These are phyloP conservation scores for Coleophora deauratella DNA, from an alignment of 2,888 invertebrate genomes.

Conservation along the genomic window DNA sequence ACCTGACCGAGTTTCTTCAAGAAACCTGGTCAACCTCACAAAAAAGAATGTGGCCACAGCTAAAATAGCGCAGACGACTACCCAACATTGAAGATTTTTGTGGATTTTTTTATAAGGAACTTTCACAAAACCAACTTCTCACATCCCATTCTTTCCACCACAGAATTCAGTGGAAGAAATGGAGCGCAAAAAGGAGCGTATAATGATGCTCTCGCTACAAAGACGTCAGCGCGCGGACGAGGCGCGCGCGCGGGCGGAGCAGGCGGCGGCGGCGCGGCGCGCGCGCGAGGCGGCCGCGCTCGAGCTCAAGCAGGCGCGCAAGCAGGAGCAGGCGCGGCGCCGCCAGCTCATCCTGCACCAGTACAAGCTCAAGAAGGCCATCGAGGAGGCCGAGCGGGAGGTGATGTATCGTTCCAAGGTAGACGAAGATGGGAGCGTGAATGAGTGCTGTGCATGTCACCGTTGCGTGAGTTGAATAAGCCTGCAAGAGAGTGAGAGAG, in stretches of 20 bases:
- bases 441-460: no score
- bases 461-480: no score
- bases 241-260: constrained; percentile 87
- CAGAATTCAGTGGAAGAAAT: constrained; percentile 91
- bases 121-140: no score
- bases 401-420: constrained; percentile 43
- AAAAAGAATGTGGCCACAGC: no score
- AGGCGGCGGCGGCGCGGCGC: constrained; percentile 75
- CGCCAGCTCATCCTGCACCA: constrained; percentile 92
- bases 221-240: constrained; percentile 94
- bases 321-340: constrained; percentile 90
- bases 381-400: constrained; percentile 92
- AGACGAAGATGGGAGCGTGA: no score
- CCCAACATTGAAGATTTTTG: no score
- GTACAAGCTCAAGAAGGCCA: constrained; percentile 93
- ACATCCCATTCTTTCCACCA: constrained; percentile 9
- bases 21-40: no score
- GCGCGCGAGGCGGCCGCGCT: constrained; percentile 84
- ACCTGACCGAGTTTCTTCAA: no score
- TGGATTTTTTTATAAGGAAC: no score
- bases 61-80: no score
- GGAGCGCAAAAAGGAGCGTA: constrained; percentile 93
- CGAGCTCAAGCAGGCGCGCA: constrained; percentile 82
- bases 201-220: constrained; percentile 91
- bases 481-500: no score